A percentile compares a stretch with the other conserved stretches of the same genome.
phyloP scores from a whole-genome alignment of 1,140 invertebrate genomes.

The Cardiocondyla obscurior region DNA sequence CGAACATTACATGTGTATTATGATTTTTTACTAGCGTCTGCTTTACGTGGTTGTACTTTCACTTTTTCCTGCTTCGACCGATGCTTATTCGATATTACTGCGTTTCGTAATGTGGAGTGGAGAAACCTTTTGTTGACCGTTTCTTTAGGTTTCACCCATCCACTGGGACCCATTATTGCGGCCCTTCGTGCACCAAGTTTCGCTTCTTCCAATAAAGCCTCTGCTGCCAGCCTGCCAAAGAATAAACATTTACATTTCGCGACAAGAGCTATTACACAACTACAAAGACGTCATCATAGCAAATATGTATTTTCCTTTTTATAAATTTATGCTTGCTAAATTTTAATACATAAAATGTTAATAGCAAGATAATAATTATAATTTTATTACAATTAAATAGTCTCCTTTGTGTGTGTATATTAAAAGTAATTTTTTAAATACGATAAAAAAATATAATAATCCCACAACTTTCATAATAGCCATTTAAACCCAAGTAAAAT shows the following conservation, averaged over 20 bases:
- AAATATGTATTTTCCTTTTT: background rate
- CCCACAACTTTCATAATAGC: background rate
- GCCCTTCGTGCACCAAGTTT: constrained; percentile 85
- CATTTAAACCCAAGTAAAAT: background rate
- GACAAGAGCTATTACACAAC: background rate
- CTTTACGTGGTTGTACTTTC: constrained; percentile 27
- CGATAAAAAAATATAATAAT: background rate
- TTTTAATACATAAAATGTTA: background rate
- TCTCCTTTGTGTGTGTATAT: background rate
- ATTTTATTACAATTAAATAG: background rate
- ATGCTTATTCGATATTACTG: constrained; percentile 77
- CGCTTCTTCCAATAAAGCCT: constrained; percentile 87
- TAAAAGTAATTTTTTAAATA: background rate
- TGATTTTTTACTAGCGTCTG: constrained; percentile 47
- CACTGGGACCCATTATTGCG: constrained; percentile 86
- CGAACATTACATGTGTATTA: background rate
- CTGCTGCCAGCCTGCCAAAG: constrained; percentile 84
- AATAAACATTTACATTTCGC: background rate
- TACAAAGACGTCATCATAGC: background rate
- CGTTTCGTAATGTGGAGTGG: constrained; percentile 80
- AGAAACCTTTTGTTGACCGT: constrained; percentile 87
- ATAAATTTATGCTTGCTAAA: background rate
- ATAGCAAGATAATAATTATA: background rate
- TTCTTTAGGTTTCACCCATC: constrained; percentile 86
- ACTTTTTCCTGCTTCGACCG: constrained; percentile 64